Conservation (phyloP, 2,888 invertebrate species). For the Epistrophella euchroma region DNA sequence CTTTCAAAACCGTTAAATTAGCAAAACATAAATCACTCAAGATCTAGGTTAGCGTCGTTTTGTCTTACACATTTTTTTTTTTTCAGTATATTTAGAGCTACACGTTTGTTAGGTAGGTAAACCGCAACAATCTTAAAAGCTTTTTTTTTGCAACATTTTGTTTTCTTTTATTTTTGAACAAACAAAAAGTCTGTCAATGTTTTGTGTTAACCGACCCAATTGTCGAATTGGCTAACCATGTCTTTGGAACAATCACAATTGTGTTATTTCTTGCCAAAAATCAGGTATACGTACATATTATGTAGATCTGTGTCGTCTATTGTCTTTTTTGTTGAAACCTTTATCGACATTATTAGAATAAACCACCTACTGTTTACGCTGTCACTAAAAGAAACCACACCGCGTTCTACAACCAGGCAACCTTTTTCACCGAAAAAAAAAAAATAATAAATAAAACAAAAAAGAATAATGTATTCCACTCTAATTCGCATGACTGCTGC, state of each 20-base stretch:
- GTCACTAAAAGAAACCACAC: conserved; percentile 11
- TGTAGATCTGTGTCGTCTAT: conserved; percentile 4
- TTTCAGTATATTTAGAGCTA: background rate
- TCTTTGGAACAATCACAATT: conserved; percentile 19
- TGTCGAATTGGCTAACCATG: conserved; percentile 24
- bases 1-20: conserved; percentile 26
- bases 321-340: conserved; percentile 7
- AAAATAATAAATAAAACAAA: background rate
- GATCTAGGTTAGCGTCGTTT: conserved; percentile 37
- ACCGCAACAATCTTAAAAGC: conserved; percentile 15
- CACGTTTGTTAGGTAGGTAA: background rate
- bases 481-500: conserved; percentile 52
- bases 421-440: background rate
- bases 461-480: conserved; percentile 44
- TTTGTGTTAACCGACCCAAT: conserved; percentile 17
- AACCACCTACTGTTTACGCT: conserved; percentile 28
- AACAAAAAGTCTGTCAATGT: conserved; percentile 20
- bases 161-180: background rate
- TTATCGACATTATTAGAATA: conserved; percentile 32
- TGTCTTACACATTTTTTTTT: conserved; percentile 12
- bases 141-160: conserved; percentile 10
- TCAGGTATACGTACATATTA: too few relatives aligned
- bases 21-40: conserved; percentile 42
- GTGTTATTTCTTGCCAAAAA: background rate
- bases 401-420: background rate